phyloP scores from a whole-genome alignment of 64 coral and sea anemone species.

The Pocillopora damicornis region DNA sequence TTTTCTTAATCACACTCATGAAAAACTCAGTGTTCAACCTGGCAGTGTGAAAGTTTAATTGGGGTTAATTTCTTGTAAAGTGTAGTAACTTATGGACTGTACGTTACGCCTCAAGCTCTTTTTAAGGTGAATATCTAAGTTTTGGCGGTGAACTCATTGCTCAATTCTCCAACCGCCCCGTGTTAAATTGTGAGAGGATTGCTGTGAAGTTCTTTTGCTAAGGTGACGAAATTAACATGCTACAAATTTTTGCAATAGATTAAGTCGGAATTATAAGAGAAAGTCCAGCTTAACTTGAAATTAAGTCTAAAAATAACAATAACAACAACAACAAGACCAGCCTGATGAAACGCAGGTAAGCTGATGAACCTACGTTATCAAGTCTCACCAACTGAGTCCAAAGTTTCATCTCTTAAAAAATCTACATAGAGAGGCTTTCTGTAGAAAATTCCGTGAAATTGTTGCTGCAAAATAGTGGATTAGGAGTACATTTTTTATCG shows the following conservation, averaged over 20 bases:
- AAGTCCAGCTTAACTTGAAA: neutral
- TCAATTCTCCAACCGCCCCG: neutral
- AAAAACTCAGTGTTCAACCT: too few relatives aligned
- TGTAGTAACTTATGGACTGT: neutral
- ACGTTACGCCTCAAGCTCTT: neutral
- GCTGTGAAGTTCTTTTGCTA: neutral
- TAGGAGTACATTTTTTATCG: too few relatives aligned
- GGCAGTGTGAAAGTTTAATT: neutral
- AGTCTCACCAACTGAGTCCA: neutral
- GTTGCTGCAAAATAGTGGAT: too few relatives aligned
- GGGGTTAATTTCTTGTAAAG: too few relatives aligned
- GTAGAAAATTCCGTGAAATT: too few relatives aligned
- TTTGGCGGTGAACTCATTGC: neutral
- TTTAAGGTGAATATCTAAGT: neutral
- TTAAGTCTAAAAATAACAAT: neutral
- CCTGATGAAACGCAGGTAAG: neutral
- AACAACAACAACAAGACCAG: neutral
- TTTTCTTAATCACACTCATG: too few relatives aligned
- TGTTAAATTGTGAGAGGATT: neutral
- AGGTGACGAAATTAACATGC: neutral
- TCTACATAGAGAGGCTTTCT: too few relatives aligned
- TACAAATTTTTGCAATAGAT: neutral
- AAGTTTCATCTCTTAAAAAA: too few relatives aligned
- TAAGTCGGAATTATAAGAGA: neutral
- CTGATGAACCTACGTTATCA: neutral